These are phyloP conservation scores for Probaryconus sp. DNA, from an alignment of 1,140 invertebrate species.

Conservation along the genomic window DNA sequence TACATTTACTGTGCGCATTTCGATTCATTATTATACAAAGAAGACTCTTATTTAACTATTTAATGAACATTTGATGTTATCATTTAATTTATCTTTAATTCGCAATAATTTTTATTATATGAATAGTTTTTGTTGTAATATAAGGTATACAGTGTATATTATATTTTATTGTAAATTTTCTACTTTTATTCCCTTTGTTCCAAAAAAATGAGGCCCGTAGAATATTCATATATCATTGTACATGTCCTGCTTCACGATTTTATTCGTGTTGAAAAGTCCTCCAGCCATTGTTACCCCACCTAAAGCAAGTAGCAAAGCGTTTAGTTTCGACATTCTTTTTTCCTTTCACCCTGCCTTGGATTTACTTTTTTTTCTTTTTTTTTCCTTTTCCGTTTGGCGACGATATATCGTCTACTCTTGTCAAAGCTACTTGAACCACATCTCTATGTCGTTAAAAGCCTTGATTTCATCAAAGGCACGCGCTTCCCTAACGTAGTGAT, in stretches of 20 bases:
- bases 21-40: too few relatives aligned
- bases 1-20: too few relatives aligned
- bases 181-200: constrained; percentile 56
- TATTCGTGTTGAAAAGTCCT: constrained; percentile 1
- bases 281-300: constrained; percentile 18
- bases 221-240: constrained; percentile 19
- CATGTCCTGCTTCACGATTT: constrained; percentile 7
- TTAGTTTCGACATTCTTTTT: constrained; percentile 28
- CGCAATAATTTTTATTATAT: too few relatives aligned
- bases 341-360: constrained; percentile 7
- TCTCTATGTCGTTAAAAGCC: constrained; percentile 52
- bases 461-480: constrained; percentile 59
- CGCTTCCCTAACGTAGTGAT: constrained; percentile 32
- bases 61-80: too few relatives aligned
- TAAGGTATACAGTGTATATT: too few relatives aligned
- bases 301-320: constrained; percentile 25
- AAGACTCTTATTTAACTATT: too few relatives aligned
- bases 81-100: too few relatives aligned
- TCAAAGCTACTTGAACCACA: constrained; percentile 50
- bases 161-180: constrained; percentile 68
- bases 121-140: too few relatives aligned
- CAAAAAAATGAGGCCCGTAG: constrained; percentile 5
- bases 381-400: constrained; percentile 40
- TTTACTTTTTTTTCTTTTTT: constrained; percentile 23
- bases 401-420: constrained; percentile 44